A percentile compares a stretch with the other conserved stretches of the same genome.
Conservation (phyloP, 2,113 vertebrate genomes). For the Gallinago paraguaiae region DNA sequence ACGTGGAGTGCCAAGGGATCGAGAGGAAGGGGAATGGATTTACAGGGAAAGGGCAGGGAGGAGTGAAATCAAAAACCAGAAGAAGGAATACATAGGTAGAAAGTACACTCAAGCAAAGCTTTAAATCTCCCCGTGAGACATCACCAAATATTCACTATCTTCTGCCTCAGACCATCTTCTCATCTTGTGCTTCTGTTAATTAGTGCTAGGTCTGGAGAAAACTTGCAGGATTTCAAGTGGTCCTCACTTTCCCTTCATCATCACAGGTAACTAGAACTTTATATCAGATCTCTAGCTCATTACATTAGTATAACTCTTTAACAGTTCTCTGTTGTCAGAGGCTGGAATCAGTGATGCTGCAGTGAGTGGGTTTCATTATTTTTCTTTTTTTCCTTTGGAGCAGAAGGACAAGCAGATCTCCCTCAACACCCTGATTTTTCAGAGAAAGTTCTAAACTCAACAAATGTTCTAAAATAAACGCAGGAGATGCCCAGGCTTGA, state of each 20-base stretch:
- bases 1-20: fast-evolving
- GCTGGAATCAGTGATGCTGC: not conserved
- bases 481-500: not conserved
- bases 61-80: fast-evolving
- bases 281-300: fast-evolving
- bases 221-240: fast-evolving
- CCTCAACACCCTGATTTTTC: no score
- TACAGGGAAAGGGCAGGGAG: not conserved
- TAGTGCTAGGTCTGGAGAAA: fast-evolving
- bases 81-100: fast-evolving
- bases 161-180: fast-evolving
- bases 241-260: fast-evolving
- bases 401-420: not conserved
- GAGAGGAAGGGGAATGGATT: no score
- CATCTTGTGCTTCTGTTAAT: no score
- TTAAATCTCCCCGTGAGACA: fast-evolving
- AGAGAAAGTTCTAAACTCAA: not conserved
- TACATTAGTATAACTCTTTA: fast-evolving
- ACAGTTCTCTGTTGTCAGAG: fast-evolving
- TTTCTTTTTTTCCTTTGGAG: not conserved
- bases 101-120: fast-evolving
- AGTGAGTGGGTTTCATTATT: not conserved
- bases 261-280: fast-evolving
- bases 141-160: fast-evolving
- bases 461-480: not conserved